Conservation (phyloP, 2,888 invertebrate species). For the Mystacides longicornis region DNA sequence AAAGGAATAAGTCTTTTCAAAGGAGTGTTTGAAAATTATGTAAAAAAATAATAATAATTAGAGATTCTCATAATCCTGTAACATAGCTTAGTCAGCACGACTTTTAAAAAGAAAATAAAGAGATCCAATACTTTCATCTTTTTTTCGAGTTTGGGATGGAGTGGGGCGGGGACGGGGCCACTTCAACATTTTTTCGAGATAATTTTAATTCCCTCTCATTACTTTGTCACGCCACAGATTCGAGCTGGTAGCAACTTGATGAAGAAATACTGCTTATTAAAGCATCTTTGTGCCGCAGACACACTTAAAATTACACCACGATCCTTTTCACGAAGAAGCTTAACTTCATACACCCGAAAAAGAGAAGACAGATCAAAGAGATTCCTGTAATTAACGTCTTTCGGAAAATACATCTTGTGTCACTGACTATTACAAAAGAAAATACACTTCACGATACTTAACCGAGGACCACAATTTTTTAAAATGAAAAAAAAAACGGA, state of each 20-base stretch:
- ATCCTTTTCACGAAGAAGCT: not conserved
- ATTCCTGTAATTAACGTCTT: not conserved
- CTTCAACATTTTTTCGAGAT: conserved; percentile 11
- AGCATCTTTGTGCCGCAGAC: not conserved
- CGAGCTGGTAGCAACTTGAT: not conserved
- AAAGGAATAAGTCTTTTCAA: no score
- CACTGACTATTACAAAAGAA: no score
- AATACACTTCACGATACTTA: no score
- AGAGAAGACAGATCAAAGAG: not conserved
- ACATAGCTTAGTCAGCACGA: no score
- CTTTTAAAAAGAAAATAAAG: no score
- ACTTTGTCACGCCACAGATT: conserved; percentile 10
- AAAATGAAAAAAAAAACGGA: no score
- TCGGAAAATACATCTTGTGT: not conserved
- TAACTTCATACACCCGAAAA: not conserved
- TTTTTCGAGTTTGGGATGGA: no score
- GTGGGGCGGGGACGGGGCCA: not conserved
- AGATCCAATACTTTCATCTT: no score
- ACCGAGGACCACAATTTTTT: no score
- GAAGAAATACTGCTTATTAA: conserved; percentile 8
- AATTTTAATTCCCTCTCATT: conserved; percentile 14
- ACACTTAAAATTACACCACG: not conserved
- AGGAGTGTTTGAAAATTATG: no score
- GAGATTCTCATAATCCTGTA: no score
- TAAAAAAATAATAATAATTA: no score